Base-by-base conservation (phyloP, 2,888 invertebrate species). In the Catocala sponsa region DNA sequence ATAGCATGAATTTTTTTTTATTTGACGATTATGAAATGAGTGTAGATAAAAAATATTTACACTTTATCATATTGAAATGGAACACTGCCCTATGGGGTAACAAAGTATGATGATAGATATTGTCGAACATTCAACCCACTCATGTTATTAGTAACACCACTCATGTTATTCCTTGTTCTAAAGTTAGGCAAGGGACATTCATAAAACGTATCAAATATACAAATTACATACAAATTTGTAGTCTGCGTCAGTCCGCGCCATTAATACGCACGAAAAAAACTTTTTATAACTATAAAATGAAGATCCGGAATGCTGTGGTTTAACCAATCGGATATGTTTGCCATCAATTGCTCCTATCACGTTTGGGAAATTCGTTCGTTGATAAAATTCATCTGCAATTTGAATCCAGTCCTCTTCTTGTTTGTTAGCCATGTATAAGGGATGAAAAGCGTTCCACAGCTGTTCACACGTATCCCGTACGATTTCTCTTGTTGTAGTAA, bases 281-380 rank as follows among this genome's bases (percentile, higher is more conserved):
- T 79, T 75, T 68, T 81, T 81, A 58, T 80, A 80, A 61, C 78
- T 77, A 67, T 69, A 80, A 68, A 55, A 81, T 58, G 61, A 48
- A 41, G 76, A 80, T 42, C 75, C 79, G 42, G 58, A 58, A 15
- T 55, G 9, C 33, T 58, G 38, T 46, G 82, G 80, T 59, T 80
- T 64, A 54, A 75, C 67, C 25, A 72, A 55, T 56, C 74, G 64
- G 42, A 82, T 72, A 65, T 81, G 78, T 57, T 81, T 81, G 13
- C 79, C 79, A 69, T 83, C 80, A 9, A 82, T 67, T 6, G 77
- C 79, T 48, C 81, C 80, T 63, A 82, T 70, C 15, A 78, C 69
- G 65, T 86, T 83, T 59, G 83, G 85, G 79, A 86, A 83, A 76
- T 78, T 50, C 51, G 70, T 67, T 62, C 64, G n/a, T 56, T 53